These are phyloP conservation scores for Lepidurus packardi DNA, from an alignment of 1,140 invertebrate species.

Conservation along the genomic window DNA sequence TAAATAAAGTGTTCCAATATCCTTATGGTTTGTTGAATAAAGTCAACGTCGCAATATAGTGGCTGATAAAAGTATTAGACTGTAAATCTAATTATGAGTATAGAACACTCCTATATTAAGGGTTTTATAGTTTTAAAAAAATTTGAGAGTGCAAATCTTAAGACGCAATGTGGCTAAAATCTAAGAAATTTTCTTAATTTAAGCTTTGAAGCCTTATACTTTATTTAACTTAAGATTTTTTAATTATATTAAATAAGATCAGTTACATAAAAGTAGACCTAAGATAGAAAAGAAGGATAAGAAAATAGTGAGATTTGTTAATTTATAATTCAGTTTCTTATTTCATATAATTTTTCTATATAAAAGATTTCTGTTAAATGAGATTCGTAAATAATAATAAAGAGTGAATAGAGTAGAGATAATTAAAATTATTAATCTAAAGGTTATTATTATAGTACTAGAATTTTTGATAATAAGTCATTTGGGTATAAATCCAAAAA, in stretches of 20 bases:
- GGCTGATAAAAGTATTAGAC: constrained; percentile 43
- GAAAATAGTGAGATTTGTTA: too few relatives aligned
- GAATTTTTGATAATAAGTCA: constrained; percentile 41
- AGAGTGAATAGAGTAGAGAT: background rate
- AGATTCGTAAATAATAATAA: constrained; percentile 23
- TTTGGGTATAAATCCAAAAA: constrained; percentile 52
- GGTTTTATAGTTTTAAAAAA: constrained; percentile 1
- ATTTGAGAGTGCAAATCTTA: constrained; percentile 30
- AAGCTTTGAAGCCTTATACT: constrained; percentile 36
- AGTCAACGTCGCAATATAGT: constrained; percentile 50
- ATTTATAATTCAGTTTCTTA: background rate
- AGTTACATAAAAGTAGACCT: background rate
- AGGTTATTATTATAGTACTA: background rate
- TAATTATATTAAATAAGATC: background rate
- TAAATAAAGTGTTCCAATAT: constrained; percentile 69
- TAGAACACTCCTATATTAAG: background rate
- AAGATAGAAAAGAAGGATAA: background rate
- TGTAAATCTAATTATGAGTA: constrained; percentile 32
- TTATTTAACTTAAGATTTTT: constrained; percentile 37
- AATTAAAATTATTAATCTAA: background rate
- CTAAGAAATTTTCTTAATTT: constrained; percentile 30
- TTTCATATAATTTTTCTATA: background rate
- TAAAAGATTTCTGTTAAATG: background rate
- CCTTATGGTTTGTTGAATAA: constrained; percentile 67
- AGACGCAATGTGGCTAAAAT: background rate